A percentile compares a stretch with the other conserved stretches of the same genome.
Evolutionary conservation across 1,140 invertebrate genomes (phyloP).

Genomic region (Anoplophora glabripennis): DNA sequence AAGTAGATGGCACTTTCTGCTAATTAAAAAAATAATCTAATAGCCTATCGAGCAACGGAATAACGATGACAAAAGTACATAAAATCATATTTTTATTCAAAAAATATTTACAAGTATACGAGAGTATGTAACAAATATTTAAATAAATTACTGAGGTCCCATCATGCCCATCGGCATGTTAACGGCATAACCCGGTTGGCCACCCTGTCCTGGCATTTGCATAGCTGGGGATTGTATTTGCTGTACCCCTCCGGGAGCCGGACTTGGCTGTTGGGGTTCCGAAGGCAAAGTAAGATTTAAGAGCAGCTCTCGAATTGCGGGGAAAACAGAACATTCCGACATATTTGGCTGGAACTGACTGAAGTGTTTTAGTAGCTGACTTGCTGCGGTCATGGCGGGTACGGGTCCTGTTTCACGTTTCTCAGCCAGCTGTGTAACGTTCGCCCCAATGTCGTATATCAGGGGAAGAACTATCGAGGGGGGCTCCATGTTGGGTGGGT

Average conservation of each 20-base stretch:
- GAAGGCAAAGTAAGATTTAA: conserved; percentile 70
- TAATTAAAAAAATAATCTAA: no score
- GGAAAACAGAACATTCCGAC: conserved; percentile 81
- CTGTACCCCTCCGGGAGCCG: conserved; percentile 51
- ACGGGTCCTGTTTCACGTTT: conserved; percentile 63
- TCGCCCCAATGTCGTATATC: conserved; percentile 82
- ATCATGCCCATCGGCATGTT: conserved; percentile 57
- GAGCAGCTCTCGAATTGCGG: conserved; percentile 81
- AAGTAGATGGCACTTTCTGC: no score
- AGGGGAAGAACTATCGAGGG: conserved; percentile 81
- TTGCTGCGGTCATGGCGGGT: conserved; percentile 62
- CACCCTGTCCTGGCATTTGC: conserved; percentile 52
- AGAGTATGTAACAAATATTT: not conserved
- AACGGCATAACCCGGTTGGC: conserved; percentile 50
- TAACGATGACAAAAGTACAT: no score
- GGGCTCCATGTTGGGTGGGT: conserved; percentile 65
- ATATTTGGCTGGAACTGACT: conserved; percentile 55
- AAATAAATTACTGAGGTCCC: conserved; percentile 42
- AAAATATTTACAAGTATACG: no score
- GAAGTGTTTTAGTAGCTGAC: conserved; percentile 64
- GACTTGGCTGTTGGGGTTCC: conserved; percentile 48
- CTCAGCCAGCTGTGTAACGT: conserved; percentile 83
- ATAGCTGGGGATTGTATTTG: conserved; percentile 57
- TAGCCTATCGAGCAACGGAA: no score
- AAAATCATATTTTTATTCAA: no score